Evolutionary conservation across 2,113 vertebrate species (phyloP).

Genomic region (Stegostoma tigrinum): DNA sequence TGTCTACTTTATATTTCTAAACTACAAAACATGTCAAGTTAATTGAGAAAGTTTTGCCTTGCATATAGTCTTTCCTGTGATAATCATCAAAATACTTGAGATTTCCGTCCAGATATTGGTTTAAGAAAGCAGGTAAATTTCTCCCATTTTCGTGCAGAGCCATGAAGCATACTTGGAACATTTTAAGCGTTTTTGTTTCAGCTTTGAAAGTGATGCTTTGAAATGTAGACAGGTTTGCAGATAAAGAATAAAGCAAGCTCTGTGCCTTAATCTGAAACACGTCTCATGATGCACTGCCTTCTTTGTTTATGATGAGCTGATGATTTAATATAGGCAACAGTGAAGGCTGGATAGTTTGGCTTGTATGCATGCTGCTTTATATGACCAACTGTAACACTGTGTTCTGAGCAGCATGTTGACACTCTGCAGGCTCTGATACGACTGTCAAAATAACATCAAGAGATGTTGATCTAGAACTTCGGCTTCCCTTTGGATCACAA

Average conservation of each 20-base stretch:
- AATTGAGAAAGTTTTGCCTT: not conserved
- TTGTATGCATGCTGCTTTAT: not conserved
- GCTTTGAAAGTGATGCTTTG: not conserved
- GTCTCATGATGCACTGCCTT: not conserved
- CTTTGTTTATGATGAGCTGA: not conserved
- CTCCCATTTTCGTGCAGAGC: not conserved
- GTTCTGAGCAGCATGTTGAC: not conserved
- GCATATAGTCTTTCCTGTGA: not conserved
- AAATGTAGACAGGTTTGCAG: not conserved
- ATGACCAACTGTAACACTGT: not conserved
- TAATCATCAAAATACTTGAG: not conserved
- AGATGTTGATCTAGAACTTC: constrained; percentile 55
- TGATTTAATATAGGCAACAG: not conserved
- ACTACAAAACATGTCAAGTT: not conserved
- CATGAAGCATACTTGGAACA: not conserved
- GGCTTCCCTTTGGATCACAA: constrained; percentile 82
- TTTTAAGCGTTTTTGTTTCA: not conserved
- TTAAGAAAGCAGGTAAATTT: not conserved
- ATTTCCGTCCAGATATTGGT: not conserved
- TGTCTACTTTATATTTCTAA: not conserved
- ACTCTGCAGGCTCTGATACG: constrained; percentile 73
- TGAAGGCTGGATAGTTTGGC: not conserved
- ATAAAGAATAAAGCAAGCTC: not conserved
- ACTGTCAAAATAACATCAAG: constrained; percentile 60
- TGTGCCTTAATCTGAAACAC: too few relatives aligned